Evolutionary conservation across 1,140 invertebrate species (phyloP).

Genomic region (Aphaenogaster ashmeadi): DNA sequence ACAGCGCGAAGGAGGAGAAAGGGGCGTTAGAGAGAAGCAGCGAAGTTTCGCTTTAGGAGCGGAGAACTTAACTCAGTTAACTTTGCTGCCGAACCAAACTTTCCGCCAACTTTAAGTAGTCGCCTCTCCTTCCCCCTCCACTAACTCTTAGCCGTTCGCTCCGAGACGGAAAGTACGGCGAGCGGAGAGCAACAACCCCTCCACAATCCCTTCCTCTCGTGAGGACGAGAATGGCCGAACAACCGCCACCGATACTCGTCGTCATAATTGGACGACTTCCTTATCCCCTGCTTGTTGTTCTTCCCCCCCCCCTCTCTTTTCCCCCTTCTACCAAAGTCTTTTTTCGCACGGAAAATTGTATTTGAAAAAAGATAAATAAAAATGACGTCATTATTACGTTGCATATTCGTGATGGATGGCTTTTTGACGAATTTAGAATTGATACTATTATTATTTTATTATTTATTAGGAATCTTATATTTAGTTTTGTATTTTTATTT

Average conservation of each 20-base stretch:
- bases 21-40: constrained; percentile 78
- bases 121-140: constrained; percentile 69
- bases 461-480: not conserved
- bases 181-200: constrained; percentile 65
- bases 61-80: constrained; percentile 87
- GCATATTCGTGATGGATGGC: not conserved
- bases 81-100: constrained; percentile 86
- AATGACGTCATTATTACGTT: not conserved
- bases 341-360: not conserved
- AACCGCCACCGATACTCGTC: constrained; percentile 75
- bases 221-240: constrained; percentile 75
- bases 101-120: constrained; percentile 87
- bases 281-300: constrained; percentile 54
- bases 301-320: constrained; percentile 20
- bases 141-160: constrained; percentile 67
- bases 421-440: not conserved
- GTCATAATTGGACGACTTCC: constrained; percentile 77
- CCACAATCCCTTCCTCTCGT: constrained; percentile 32
- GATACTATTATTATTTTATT: constrained; percentile 1
- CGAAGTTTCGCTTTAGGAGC: constrained; percentile 85
- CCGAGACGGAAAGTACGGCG: constrained; percentile 71
- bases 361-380: not conserved
- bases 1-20: constrained; percentile 61
- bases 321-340: constrained; percentile 7
- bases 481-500: not conserved